Percentiles rank a stretch among this genome's conserved stretches.
Evolutionary conservation across 2,888 invertebrate species (phyloP).

Genomic region (Clistopyga incitator): DNA sequence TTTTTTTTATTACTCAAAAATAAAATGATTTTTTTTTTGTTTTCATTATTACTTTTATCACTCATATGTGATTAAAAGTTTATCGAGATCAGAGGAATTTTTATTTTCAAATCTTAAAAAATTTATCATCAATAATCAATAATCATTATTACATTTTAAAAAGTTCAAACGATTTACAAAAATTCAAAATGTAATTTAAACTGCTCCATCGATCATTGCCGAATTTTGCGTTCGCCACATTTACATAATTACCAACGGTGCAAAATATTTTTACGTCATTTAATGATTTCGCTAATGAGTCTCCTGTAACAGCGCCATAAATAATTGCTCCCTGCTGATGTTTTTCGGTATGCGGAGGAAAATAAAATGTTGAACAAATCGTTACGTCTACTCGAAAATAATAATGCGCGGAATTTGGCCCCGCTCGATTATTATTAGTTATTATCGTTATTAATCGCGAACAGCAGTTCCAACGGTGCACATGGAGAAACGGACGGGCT

Average conservation of each 20-base stretch:
- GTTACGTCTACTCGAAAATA: conserved; percentile 40
- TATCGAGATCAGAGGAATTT: too few species aligned
- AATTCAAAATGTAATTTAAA: too few species aligned
- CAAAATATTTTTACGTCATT: background rate
- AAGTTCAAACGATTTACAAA: too few species aligned
- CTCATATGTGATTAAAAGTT: too few species aligned
- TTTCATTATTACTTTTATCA: background rate
- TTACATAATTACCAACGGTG: background rate
- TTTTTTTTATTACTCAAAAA: background rate
- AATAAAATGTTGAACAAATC: conserved; percentile 53
- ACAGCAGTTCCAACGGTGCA: conserved; percentile 54
- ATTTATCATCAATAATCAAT: too few species aligned
- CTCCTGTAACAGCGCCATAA: background rate
- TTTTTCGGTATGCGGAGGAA: background rate
- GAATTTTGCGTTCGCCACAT: background rate
- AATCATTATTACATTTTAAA: too few species aligned
- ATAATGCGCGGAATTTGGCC: conserved; percentile 34
- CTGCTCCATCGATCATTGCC: too few species aligned
- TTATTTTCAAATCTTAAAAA: too few species aligned
- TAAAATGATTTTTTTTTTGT: too few species aligned
- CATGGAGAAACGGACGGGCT: conserved; percentile 51
- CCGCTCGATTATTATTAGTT: conserved; percentile 62
- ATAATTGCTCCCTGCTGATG: background rate
- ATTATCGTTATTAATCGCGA: conserved; percentile 68
- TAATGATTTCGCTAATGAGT: background rate